Evolutionary conservation across 2,888 invertebrate genomes (phyloP).

Genomic region (Amblyjoppa fuscipennis): DNA sequence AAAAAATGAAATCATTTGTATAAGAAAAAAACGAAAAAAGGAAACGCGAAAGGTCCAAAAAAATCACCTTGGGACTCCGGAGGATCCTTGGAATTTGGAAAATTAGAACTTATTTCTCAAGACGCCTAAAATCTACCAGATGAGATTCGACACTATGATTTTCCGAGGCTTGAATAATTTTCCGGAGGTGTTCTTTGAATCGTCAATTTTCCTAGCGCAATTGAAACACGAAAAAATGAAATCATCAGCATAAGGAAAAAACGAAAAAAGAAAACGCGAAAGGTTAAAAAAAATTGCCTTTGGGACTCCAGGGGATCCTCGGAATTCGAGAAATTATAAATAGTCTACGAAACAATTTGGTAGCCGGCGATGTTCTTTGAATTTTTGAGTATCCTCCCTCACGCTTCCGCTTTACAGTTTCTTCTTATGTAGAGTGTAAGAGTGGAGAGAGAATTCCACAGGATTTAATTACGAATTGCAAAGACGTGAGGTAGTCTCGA

Average conservation of each 20-base stretch:
- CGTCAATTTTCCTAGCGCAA: background rate
- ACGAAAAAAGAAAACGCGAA: background rate
- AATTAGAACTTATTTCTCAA: background rate
- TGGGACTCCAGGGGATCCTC: background rate
- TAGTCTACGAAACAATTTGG: slow-evolving; percentile 18
- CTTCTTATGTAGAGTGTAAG: background rate
- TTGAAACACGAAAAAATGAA: background rate
- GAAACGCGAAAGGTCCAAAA: background rate
- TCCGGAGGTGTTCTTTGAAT: background rate
- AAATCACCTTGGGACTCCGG: background rate
- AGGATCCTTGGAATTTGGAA: background rate
- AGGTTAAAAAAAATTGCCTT: background rate
- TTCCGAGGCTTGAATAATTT: background rate
- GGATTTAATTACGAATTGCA: slow-evolving; percentile 80
- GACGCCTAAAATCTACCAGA: slow-evolving; percentile 2
- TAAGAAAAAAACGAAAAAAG: background rate
- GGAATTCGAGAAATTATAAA: slow-evolving; percentile 27
- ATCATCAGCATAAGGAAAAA: background rate
- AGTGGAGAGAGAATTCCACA: slow-evolving; percentile 63
- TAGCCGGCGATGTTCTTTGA: background rate
- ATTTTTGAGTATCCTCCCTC: slow-evolving; percentile 24
- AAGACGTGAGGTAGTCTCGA: slow-evolving; percentile 63
- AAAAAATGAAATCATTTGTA: background rate
- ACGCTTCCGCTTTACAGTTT: slow-evolving; percentile 11
- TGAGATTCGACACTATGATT: background rate